Percentiles rank a stretch among this genome's conserved stretches.
These are phyloP conservation scores for Drosophila obscura DNA, from an alignment of 1,140 invertebrate genomes.

Conservation along the genomic window DNA sequence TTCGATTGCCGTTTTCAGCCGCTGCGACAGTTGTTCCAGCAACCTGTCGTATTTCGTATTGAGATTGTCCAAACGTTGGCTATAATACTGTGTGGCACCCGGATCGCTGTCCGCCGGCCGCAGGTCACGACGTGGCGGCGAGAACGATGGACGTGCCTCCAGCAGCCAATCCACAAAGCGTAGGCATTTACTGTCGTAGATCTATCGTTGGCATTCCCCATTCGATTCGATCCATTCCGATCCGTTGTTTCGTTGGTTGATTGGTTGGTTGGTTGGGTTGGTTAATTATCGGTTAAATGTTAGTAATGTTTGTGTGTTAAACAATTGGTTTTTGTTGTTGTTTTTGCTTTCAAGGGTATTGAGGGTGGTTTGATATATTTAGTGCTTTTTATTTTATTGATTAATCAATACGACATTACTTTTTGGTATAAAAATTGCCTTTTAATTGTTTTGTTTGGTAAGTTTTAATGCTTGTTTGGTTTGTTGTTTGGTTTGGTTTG, in stretches of 20 bases:
- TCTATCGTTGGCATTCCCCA: slow-evolving; percentile 79
- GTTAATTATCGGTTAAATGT: slow-evolving; percentile 81
- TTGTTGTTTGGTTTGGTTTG: slow-evolving; percentile 17
- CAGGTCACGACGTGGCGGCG: slow-evolving; percentile 80
- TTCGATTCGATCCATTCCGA: slow-evolving; percentile 6
- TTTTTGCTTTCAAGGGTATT: slow-evolving; percentile 16
- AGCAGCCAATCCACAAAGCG: slow-evolving; percentile 94
- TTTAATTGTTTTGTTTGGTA: slow-evolving; percentile 74
- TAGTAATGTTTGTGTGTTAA: slow-evolving; percentile 75
- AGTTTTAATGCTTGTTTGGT: slow-evolving; percentile 46
- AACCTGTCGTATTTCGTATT: slow-evolving; percentile 92
- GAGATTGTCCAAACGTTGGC: slow-evolving; percentile 91
- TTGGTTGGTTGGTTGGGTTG: slow-evolving; percentile 53
- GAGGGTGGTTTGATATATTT: slow-evolving; percentile 60
- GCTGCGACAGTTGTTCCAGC: slow-evolving; percentile 89
- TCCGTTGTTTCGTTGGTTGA: slow-evolving; percentile 28
- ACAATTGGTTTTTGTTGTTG: slow-evolving; percentile 54
- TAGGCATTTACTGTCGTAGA: slow-evolving; percentile 92
- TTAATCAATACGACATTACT: slow-evolving; percentile 76
- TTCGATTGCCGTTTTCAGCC: slow-evolving; percentile 85
- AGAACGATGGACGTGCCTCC: slow-evolving; percentile 85
- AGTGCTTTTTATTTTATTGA: slow-evolving; percentile 83
- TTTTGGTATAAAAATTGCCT: slow-evolving; percentile 66
- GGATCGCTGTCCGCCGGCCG: slow-evolving; percentile 78
- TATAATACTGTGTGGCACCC: slow-evolving; percentile 90